Base-by-base conservation (phyloP, 2,113 vertebrate genomes). In the Macroglossus sobrinus region DNA sequence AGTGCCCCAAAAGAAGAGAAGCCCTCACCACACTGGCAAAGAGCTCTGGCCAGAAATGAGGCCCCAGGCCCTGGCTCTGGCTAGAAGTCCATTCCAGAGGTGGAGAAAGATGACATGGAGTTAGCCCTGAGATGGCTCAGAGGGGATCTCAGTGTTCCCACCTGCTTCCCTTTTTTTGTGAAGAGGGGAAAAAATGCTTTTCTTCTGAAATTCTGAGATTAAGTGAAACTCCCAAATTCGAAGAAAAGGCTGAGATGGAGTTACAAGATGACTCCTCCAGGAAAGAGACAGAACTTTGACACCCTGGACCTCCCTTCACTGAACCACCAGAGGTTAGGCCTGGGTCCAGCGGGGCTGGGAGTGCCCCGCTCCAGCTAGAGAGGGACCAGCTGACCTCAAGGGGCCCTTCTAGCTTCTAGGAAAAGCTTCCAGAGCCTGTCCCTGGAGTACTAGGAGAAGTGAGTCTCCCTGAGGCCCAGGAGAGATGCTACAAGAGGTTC, bases 211-310 rank as follows among this genome's bases (percentile, higher is more conserved):
- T 94, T 72, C 84, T 94, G 93, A 98, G 91, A 95, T 96, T 94
- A 97, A 93, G 93, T 61, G 94, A 97, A 97, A 97, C 97, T 96
- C 96, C 89, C 89, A 82, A 96, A 93, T 96, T 95, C 93, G 86
- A 84, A 96, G 97, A 96, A 96, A 81, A 97, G 69, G 53, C 26
- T 26, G 84, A 86, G 69, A 59, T 55, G 89, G 26, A 57, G 74
- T 94, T 68, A 28, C 57, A 53, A 84, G 72, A 92, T 90, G 81
- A 69, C 93, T 96, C 71, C 96, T 97, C 95, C 84, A 59, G 91
- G 88, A 93, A 96, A 57, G n/a, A 61, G 86, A 43, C 66, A 88
- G 94, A 84, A 74, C 94, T 88, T 40, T 84, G 95, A 85, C 74
- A 80, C 57, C 47, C 19, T 43, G 45, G 85, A 69, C 93, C 87